These are phyloP conservation scores for Cerastis rubricosa DNA, from an alignment of 2,888 invertebrate species.

Conservation along the genomic window DNA sequence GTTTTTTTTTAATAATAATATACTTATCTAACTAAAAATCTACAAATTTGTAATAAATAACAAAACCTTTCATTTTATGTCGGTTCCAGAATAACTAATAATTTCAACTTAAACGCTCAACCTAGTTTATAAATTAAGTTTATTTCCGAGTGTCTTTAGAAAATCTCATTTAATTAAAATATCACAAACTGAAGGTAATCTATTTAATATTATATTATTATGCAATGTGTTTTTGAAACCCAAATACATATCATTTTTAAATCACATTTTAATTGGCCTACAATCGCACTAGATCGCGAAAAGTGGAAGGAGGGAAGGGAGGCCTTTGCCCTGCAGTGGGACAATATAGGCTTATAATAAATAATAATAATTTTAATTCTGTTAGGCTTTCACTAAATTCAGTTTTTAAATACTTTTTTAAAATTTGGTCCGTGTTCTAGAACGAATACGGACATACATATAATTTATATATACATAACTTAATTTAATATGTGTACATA, in stretches of 20 bases:
- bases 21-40: not conserved
- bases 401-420: not conserved
- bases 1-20: not conserved
- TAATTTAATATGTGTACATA: not conserved
- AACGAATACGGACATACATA: conserved; percentile 35
- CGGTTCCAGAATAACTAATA: not conserved
- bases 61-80: not conserved
- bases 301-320: too few species aligned
- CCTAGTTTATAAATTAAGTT: not conserved
- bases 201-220: not conserved
- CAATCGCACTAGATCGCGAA: too few species aligned
- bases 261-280: not conserved
- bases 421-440: conserved; percentile 10
- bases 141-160: not conserved
- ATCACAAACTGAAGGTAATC: not conserved
- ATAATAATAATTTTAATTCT: not conserved
- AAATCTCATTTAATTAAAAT: not conserved
- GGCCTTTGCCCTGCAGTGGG: too few species aligned
- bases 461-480: not conserved
- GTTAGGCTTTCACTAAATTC: too few species aligned
- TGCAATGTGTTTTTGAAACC: not conserved
- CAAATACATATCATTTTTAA: not conserved
- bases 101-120: not conserved
- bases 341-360: too few species aligned
- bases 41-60: not conserved